Evolutionary conservation across 1,140 invertebrate species (phyloP), one percentile per base, ranked within the genome.

Genomic region (Vollenhovia emeryi): DNA sequence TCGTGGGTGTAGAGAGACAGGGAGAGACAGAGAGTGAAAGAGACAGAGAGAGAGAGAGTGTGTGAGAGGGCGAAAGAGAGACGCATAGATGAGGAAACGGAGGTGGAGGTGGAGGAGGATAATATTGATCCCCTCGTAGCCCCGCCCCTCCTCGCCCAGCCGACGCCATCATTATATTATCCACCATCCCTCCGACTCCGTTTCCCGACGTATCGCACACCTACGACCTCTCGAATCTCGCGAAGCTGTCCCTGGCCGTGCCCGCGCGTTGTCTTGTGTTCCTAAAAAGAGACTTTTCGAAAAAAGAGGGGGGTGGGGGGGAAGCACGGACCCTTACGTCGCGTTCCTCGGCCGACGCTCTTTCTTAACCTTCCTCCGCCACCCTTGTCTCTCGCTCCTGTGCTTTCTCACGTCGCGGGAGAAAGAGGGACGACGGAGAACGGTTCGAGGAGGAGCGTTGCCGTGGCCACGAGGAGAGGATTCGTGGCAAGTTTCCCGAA

Each of bases 121-220:
- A 94, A 95, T 95, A 95, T 95, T 94, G 94, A 95, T 95, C 94
- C 93, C 93, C 94, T 94, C 93, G 93, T 95, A 93, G 94, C 93
- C 94, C 94, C 94, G 94, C 94, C 94, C 91, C 93, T 93, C 94
- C 93, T 93, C 93, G 91, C 90, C 91, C 92, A 90, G 91, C 86
- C 94, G 94, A 93, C 94, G 94, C 94, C 94, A 95, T 95, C 94
- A 95, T 95, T 95, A 95, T 94, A 94, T 95, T 95, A 95, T 94
- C 94, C 94, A 94, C 94, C 94, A 95, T 94, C 93, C 94, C 93
- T 94, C 90, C 88, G 89, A 92, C 89, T 92, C 78, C 78, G 78
- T 80, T 91, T 92, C 59, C 73, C 92, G 88, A 91, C 89, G 89
- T 91, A 90, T 90, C 90, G 87, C 89, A 92, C 87, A 89, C 87